Percentiles rank a stretch among this genome's conserved stretches.
These are phyloP conservation scores for Chlorops oryzae DNA, from an alignment of 1,140 invertebrate genomes.

Conservation along the genomic window DNA sequence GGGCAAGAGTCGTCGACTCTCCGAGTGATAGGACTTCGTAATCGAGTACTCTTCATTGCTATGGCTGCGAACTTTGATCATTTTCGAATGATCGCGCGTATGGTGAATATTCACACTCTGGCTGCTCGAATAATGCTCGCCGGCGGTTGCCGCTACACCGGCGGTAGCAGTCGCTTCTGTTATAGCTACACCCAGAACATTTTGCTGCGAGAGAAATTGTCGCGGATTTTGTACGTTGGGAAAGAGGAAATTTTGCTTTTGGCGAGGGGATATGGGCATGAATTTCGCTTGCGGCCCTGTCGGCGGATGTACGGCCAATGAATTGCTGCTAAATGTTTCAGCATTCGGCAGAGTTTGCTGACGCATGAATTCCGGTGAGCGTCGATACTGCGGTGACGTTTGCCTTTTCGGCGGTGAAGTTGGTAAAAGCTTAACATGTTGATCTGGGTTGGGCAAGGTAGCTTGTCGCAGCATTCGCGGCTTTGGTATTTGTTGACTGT, in stretches of 20 bases:
- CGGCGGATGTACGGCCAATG: slow-evolving; percentile 34
- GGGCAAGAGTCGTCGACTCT: slow-evolving; percentile 37
- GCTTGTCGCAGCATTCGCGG: slow-evolving; percentile 42
- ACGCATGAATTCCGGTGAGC: slow-evolving; percentile 44
- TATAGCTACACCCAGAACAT: slow-evolving; percentile 37
- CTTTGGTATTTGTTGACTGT: slow-evolving; percentile 23
- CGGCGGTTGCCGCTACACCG: slow-evolving; percentile 26
- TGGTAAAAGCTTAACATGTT: slow-evolving; percentile 43
- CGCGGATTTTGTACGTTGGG: slow-evolving; percentile 42
- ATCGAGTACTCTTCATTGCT: slow-evolving; percentile 47
- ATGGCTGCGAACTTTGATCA: slow-evolving; percentile 48
- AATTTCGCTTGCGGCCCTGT: slow-evolving; percentile 30
- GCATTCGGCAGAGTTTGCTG: slow-evolving; percentile 46
- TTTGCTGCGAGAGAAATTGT: slow-evolving; percentile 43
- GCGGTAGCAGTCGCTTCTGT: slow-evolving; percentile 26
- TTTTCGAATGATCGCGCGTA: slow-evolving; percentile 39
- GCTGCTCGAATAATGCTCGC: slow-evolving; percentile 45
- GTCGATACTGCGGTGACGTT: slow-evolving; percentile 42
- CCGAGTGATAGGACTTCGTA: slow-evolving; percentile 25
- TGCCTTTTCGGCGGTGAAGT: slow-evolving; percentile 46
- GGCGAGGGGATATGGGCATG: slow-evolving; percentile 43
- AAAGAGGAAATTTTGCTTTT: slow-evolving; percentile 46
- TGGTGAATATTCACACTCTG: slow-evolving; percentile 46
- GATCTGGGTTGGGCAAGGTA: slow-evolving; percentile 45
- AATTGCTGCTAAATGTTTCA: slow-evolving; percentile 41